Evolutionary conservation across 35 echinoderm and acorn worm genomes (phyloP).

Genomic region (Amphiura filiformis): DNA sequence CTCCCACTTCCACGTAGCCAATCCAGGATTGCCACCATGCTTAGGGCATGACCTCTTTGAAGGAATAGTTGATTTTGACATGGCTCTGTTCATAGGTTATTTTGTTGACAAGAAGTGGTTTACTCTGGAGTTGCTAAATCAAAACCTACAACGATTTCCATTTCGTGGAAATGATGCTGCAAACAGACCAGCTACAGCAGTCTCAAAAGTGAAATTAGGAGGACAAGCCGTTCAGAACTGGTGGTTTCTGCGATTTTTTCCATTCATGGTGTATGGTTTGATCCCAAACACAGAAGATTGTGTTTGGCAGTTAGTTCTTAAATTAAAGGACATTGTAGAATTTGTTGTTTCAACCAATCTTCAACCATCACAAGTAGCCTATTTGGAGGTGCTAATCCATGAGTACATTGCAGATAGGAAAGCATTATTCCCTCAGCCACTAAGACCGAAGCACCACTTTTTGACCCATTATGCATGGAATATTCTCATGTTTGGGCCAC

Average conservation of each 20-base stretch:
- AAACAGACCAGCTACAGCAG: slow-evolving; percentile 43
- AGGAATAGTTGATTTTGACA: slow-evolving; percentile 56
- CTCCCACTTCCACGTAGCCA: slow-evolving; percentile 62
- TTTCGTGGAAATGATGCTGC: slow-evolving; percentile 23
- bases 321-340: slow-evolving; percentile 34
- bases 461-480: slow-evolving; percentile 47
- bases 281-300: slow-evolving; percentile 43
- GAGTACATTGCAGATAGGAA: slow-evolving; percentile 42
- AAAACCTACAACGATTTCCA: slow-evolving; percentile 27
- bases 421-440: slow-evolving; percentile 10
- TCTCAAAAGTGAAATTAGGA: slow-evolving; percentile 31
- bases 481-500: slow-evolving; percentile 55
- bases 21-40: slow-evolving; percentile 57
- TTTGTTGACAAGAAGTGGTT: slow-evolving; percentile 52
- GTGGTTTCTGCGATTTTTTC: slow-evolving; percentile 53
- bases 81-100: slow-evolving; percentile 47
- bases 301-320: slow-evolving; percentile 41
- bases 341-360: slow-evolving; percentile 43
- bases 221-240: slow-evolving; percentile 72
- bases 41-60: slow-evolving; percentile 76
- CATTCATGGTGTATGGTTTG: slow-evolving; percentile 41
- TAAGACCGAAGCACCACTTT: slow-evolving; percentile 69
- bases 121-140: slow-evolving; percentile 42
- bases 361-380: slow-evolving; percentile 12
- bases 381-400: slow-evolving; percentile 33